Evolutionary conservation across 1,140 invertebrate species (phyloP), one percentile per base, ranked within the genome.

Genomic region (Trichonephila clavata): DNA sequence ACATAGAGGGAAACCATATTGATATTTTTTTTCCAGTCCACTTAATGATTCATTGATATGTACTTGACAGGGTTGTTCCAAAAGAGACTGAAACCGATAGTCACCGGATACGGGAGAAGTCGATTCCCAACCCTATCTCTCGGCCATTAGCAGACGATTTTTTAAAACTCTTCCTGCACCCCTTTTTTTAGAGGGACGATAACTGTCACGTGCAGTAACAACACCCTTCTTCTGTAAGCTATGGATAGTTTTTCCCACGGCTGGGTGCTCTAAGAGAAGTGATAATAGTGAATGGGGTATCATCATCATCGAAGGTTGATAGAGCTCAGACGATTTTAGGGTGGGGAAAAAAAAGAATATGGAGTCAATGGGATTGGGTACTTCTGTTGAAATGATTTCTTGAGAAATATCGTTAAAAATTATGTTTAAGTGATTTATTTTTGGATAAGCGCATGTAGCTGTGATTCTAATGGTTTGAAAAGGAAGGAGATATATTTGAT

Each of bases 141-240:
- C 32, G 27, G 13, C 77, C 80, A 83, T 83, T 81, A 81, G 90
- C 90, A 83, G 90, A 91, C 90, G 90, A 91, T 50, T 91, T 91
- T 91, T 91, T 91, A 83, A 91, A 91, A 83, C 59, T 61, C 90
- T 57, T 91, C 90, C 59, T 63, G 59, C 20, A 91, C 90, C 71
- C 88, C 88, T 90, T 90, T 90, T 90, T 80, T 90, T 13, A 6
- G 63, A n/a, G 14, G 39, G 43, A 80, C 88, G 88, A 90, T 90
- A 90, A 80, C 88, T 80, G 71, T 90, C 88, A 90, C 88, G 90
- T 91, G 90, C 80, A 65, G 13, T 10, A 39, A 27, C 90, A 84
- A 91, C 80, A 63, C 77, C 90, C 80, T 60, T 60, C 60, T 39
- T 39, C 24, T 21, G 63, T 27, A 27, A 59, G 32, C 60, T 6